Conservation (phyloP, 1,140 invertebrate genomes). For the Sarcophaga bullata region DNA sequence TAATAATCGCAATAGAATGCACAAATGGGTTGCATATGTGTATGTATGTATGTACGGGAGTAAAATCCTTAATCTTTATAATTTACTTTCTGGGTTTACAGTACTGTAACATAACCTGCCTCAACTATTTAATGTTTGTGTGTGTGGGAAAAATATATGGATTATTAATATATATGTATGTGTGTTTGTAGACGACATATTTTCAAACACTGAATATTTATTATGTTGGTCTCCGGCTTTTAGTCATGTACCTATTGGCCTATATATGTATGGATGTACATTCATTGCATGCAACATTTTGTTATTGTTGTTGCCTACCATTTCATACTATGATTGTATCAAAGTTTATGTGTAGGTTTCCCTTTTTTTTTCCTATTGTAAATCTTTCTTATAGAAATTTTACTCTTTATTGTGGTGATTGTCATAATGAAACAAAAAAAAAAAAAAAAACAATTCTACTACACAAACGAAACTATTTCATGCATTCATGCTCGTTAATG, state of each 20-base stretch:
- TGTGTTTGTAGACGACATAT: constrained; percentile 11
- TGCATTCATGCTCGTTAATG: neutral
- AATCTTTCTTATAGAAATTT: constrained; percentile 1
- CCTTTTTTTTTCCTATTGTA: neutral
- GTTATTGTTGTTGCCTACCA: neutral
- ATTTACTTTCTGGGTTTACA: neutral
- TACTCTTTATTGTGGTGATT: constrained; percentile 10
- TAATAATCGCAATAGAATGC: too few relatives aligned
- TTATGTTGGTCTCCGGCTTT: constrained; percentile 34
- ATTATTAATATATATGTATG: neutral
- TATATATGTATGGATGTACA: neutral
- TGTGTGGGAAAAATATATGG: neutral
- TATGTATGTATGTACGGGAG: too few relatives aligned
- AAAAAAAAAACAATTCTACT: neutral
- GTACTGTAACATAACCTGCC: constrained; percentile 34
- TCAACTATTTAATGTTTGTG: constrained; percentile 38
- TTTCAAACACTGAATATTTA: constrained; percentile 9
- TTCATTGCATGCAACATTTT: constrained; percentile 17
- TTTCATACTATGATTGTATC: too few relatives aligned
- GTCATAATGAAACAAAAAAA: neutral
- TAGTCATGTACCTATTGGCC: constrained; percentile 32
- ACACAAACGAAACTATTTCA: neutral
- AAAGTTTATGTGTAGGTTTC: neutral
- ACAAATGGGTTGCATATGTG: too few relatives aligned
- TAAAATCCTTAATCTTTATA: neutral